A percentile compares a stretch with the other conserved stretches of the same genome.
These are phyloP conservation scores for Girardinichthys multiradiatus DNA, from an alignment of 2,113 vertebrate genomes.

Conservation along the genomic window DNA sequence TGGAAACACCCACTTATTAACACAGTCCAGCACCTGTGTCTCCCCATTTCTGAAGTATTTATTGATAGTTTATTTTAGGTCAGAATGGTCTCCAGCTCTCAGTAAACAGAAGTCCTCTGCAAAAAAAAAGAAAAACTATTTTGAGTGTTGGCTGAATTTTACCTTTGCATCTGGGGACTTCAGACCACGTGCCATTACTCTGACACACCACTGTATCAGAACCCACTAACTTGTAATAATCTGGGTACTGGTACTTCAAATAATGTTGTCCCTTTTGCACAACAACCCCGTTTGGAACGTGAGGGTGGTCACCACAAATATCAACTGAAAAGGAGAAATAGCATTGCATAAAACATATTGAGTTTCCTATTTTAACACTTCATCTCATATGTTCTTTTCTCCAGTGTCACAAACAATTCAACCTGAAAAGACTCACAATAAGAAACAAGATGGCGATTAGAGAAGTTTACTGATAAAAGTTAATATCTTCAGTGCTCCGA, in stretches of 20 bases:
- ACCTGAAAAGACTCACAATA: no score
- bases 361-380: neutral
- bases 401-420: neutral
- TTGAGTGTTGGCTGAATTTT: neutral
- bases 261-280: fast-evolving
- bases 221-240: neutral
- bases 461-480: no score
- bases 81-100: fast-evolving
- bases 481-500: no score
- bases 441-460: no score
- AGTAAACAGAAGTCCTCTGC: constrained; percentile 18
- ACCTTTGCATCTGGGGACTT: constrained; percentile 39
- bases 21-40: fast-evolving
- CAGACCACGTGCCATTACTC: constrained; percentile 17
- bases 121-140: neutral
- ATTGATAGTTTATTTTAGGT: fast-evolving
- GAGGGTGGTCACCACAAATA: neutral
- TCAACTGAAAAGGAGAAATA: constrained; percentile 23
- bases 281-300: neutral
- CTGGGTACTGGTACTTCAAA: constrained; percentile 18
- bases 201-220: constrained; percentile 21
- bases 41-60: neutral
- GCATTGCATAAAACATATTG: neutral
- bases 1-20: fast-evolving
- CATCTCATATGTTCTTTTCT: neutral